Evolutionary conservation across 1,140 invertebrate genomes (phyloP).

Genomic region (Teleopsis dalmanni): DNA sequence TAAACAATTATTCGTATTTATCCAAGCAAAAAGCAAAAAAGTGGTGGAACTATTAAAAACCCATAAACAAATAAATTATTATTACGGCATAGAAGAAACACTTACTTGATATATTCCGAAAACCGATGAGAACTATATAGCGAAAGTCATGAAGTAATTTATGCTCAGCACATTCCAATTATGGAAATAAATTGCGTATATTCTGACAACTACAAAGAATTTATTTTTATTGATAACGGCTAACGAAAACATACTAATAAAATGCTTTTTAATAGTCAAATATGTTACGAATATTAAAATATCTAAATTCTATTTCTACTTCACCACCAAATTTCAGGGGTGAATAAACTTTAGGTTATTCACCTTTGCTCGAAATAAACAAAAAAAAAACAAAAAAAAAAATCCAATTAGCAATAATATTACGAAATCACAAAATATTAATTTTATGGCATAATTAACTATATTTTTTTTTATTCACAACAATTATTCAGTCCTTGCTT

Average conservation of each 20-base stretch:
- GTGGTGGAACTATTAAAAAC: no score
- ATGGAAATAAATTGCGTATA: constrained; percentile 25
- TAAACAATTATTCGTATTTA: no score
- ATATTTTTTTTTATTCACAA: no score
- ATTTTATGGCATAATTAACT: no score
- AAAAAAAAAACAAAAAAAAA: neutral
- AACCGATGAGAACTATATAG: no score
- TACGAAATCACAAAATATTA: constrained; percentile 4
- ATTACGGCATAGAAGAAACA: no score
- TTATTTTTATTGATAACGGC: constrained; percentile 5
- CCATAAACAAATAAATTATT: no score
- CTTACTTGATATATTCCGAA: no score
- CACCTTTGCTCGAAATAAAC: neutral
- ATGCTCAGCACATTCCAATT: constrained; percentile 31
- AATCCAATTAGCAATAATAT: constrained; percentile 8
- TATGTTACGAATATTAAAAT: neutral
- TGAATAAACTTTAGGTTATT: constrained; percentile 11
- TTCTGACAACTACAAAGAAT: constrained; percentile 2
- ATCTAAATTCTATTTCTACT: no score
- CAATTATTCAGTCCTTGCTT: no score
- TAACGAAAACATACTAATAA: constrained; percentile 6
- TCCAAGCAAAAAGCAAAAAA: no score
- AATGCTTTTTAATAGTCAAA: neutral
- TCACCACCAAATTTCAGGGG: constrained; percentile 1
- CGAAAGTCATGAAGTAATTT: no score